These are phyloP conservation scores for Hypotaenidia okinawae DNA, from an alignment of 2,797 vertebrate species.

Conservation along the genomic window DNA sequence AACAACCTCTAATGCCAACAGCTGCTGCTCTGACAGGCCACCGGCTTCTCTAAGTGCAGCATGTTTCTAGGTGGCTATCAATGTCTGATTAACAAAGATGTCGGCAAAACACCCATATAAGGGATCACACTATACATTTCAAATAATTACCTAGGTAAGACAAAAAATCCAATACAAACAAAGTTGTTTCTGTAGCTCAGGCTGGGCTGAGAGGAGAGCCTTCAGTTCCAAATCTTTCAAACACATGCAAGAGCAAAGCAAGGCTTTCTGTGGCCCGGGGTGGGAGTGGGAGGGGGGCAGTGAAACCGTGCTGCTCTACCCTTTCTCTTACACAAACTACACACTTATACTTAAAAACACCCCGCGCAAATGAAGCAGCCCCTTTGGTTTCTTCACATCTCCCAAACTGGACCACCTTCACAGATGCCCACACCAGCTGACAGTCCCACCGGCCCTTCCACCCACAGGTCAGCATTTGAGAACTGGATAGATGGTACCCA, in stretches of 20 bases:
- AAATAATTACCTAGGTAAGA: not conserved
- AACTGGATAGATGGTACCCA: fast-evolving
- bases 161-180: not conserved
- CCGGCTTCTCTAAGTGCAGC: not conserved
- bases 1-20: not conserved
- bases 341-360: not conserved
- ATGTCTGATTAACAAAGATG: not conserved
- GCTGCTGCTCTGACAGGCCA: not conserved
- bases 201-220: not conserved
- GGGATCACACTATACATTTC: not conserved
- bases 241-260: not conserved
- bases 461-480: fast-evolving
- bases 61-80: not conserved
- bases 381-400: not conserved
- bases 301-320: not conserved
- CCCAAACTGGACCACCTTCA: not conserved
- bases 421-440: not conserved
- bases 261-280: not conserved
- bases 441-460: not conserved
- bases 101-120: not conserved
- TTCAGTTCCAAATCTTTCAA: not conserved
- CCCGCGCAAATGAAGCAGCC: not conserved
- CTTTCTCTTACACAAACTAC: not conserved
- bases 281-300: not conserved
- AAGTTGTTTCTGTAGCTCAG: not conserved